Percentiles rank a stretch among this genome's conserved stretches.
These are phyloP conservation scores for Poecilia picta DNA, from an alignment of 2,797 vertebrate species.

Conservation along the genomic window DNA sequence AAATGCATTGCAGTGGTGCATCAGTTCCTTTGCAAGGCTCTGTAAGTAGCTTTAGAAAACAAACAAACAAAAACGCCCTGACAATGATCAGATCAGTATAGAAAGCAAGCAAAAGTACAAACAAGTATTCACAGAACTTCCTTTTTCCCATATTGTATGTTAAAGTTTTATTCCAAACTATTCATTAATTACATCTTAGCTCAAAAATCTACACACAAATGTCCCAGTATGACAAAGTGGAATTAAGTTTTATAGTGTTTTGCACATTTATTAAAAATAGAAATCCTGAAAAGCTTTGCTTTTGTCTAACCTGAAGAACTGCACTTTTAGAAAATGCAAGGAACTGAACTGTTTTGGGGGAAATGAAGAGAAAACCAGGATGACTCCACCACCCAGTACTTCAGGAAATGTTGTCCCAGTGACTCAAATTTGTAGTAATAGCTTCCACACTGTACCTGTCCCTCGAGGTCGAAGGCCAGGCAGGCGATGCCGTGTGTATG, in stretches of 20 bases:
- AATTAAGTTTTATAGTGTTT: not conserved
- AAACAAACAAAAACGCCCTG: not conserved
- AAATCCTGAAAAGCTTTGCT: not conserved
- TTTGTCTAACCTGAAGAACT: not conserved
- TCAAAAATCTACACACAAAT: not conserved
- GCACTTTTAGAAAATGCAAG: not conserved
- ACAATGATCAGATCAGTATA: not conserved
- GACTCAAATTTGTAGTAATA: not conserved
- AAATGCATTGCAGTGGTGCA: not conserved
- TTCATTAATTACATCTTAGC: not conserved
- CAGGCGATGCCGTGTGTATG: conserved; percentile 97
- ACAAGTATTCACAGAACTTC: not conserved
- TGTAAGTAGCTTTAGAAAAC: not conserved
- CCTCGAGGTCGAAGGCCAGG: conserved; percentile 95
- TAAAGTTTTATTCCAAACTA: not conserved
- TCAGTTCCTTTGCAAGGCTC: not conserved
- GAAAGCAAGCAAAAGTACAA: not conserved
- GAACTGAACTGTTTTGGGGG: not conserved
- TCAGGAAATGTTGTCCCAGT: not conserved
- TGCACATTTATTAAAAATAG: not conserved
- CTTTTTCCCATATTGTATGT: not conserved
- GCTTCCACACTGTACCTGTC: conserved; percentile 85
- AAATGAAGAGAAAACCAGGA: not conserved
- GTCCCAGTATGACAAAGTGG: no score
- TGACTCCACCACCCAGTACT: not conserved